Evolutionary conservation across 64 coral and sea anemone genomes (phyloP).

Genomic region (Montipora sp.): DNA sequence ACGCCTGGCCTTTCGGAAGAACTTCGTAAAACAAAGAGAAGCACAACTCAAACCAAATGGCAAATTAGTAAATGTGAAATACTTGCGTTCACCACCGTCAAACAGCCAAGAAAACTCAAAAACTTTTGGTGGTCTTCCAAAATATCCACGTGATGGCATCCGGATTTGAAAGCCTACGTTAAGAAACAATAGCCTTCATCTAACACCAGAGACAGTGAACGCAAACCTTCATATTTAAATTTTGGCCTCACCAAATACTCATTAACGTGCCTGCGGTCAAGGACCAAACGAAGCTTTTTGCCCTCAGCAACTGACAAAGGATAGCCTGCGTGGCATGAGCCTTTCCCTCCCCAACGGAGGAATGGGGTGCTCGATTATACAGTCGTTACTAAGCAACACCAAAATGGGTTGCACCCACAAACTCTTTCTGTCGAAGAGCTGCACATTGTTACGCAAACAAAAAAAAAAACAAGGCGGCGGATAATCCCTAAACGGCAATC

Average conservation of each 20-base stretch:
- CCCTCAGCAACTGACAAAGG: slow-evolving; percentile 6
- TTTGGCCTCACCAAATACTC: background rate
- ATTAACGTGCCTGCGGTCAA: slow-evolving; percentile 15
- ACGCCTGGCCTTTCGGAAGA: background rate
- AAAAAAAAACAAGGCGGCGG: slow-evolving; percentile 21
- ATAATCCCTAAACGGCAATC: background rate
- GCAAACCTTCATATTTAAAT: slow-evolving; percentile 35
- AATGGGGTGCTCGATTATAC: background rate
- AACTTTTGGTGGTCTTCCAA: slow-evolving; percentile 25
- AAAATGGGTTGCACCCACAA: slow-evolving; percentile 48
- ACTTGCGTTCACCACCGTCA: background rate
- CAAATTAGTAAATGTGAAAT: slow-evolving; percentile 48
- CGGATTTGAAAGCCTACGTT: background rate
- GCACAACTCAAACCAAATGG: slow-evolving; percentile 45
- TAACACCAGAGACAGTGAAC: slow-evolving; percentile 39
- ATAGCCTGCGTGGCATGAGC: background rate
- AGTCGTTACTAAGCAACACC: background rate
- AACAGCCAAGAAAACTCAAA: slow-evolving; percentile 42
- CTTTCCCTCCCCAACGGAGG: background rate
- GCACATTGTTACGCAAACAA: slow-evolving; percentile 1
- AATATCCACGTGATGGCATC: background rate
- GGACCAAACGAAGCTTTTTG: slow-evolving; percentile 6
- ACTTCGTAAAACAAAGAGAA: slow-evolving; percentile 59
- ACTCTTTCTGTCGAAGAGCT: slow-evolving; percentile 8
- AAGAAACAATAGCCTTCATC: slow-evolving; percentile 28